Base-by-base conservation (phyloP, 1,140 invertebrate species). In the Bombus pyrosoma region DNA sequence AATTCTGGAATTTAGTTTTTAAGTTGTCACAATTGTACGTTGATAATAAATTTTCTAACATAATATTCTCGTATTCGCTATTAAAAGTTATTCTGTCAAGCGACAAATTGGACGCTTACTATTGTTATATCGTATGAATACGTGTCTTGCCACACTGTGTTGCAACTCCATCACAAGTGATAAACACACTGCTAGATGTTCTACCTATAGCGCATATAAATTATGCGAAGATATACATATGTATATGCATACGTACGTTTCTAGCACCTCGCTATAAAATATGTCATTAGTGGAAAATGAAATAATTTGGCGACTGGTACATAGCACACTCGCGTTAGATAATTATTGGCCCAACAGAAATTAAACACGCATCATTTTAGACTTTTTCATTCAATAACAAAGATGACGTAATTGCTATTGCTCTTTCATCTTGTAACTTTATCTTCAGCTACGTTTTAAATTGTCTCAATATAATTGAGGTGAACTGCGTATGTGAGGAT, bases 41-140 rank as follows among this genome's bases (percentile, higher is more conserved):
- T 32, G 3, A 10, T n/a, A 25, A 10, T 6, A 10, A 75, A 75
- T 75, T 34, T 75, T 37, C 32, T 9, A 13, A 53, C 4, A 10
- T 37, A 53, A 25, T 75, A 22, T 53, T 22, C 73, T 15, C 47
- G 47, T 37, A 37, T 39, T n/a, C 32, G 25, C 12, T 28, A n/a
- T 39, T 62, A 76, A 76, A 76, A 76, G 39, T 39, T 76, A 76
- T 76, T 59, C 74, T 15, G 53, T 41, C 34, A n/a, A 39, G 34
- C n/a, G 28, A 15, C 57, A 25, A 76, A 76, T 76, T 76, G 53
- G 53, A 62, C 28, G 57, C 39, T 47, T 37, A 28, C 22, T 37
- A 13, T 2, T 59, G 59, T 76, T 76, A 39, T n/a, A 57, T 76
- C 53, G 32, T 59, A 25, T 28, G 22, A 57, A 73, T 15, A 37